These are phyloP conservation scores for Neolamprologus kungweensis DNA, from an alignment of 2,113 vertebrate species.

Conservation along the genomic window DNA sequence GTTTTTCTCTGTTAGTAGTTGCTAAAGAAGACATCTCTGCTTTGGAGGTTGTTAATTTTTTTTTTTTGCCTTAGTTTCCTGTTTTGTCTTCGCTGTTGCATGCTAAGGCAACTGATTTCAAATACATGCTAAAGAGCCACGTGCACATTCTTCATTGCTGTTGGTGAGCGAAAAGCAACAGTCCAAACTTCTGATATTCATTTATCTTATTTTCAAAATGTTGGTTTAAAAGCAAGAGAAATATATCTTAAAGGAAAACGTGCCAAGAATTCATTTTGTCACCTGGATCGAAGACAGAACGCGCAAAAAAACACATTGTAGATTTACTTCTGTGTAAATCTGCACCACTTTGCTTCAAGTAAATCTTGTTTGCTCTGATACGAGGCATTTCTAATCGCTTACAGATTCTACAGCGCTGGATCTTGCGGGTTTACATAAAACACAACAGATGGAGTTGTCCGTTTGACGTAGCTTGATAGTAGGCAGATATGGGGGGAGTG, in stretches of 20 bases:
- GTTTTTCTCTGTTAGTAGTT: slow-evolving; percentile 16
- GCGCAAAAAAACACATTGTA: background rate
- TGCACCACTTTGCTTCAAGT: background rate
- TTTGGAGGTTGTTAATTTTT: background rate
- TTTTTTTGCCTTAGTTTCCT: background rate
- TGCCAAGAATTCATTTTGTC: background rate
- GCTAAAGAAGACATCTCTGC: background rate
- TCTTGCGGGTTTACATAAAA: background rate
- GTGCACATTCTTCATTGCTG: background rate
- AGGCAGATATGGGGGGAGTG: slow-evolving; percentile 9
- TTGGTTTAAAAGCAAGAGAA: background rate
- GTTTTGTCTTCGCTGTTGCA: background rate
- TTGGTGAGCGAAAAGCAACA: background rate
- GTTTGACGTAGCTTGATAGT: slow-evolving; percentile 12
- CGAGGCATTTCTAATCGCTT: slow-evolving; percentile 26
- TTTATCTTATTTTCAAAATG: slow-evolving; percentile 18
- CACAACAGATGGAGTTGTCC: slow-evolving; percentile 32
- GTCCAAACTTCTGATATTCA: background rate
- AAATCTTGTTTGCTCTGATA: background rate
- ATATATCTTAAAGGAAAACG: background rate
- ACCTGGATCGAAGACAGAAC: background rate
- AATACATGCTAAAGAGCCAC: background rate
- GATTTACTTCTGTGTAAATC: background rate
- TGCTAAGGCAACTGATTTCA: background rate
- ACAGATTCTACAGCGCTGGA: slow-evolving; percentile 10